Conservation (phyloP, 2,113 vertebrate species). For the Eubucco bourcierii region DNA sequence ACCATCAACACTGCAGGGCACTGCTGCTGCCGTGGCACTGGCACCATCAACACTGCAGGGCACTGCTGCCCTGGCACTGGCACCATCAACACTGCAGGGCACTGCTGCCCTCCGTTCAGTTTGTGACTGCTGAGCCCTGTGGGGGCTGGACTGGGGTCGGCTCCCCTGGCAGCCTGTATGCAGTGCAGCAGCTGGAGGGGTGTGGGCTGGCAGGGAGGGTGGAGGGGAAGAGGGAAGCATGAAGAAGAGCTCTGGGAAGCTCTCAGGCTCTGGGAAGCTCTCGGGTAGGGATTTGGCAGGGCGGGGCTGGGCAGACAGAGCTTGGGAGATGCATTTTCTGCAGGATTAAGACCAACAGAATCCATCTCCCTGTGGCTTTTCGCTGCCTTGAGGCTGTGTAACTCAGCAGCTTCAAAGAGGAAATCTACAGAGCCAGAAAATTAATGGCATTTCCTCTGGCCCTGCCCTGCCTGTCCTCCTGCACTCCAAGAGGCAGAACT, state of each 20-base stretch:
- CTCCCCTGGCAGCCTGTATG: no score
- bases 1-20: no score
- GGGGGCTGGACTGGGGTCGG: no score
- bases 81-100: no score
- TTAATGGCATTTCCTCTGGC: neutral
- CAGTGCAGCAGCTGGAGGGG: neutral
- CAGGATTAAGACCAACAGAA: conserved; percentile 27
- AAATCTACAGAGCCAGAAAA: neutral
- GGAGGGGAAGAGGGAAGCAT: neutral
- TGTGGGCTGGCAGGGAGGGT: neutral
- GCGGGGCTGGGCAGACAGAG: neutral
- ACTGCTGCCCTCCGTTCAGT: no score
- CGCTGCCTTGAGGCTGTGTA: neutral
- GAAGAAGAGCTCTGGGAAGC: neutral
- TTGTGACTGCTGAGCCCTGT: no score
- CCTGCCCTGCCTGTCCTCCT: neutral
- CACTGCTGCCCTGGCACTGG: no score
- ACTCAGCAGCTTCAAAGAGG: conserved; percentile 9
- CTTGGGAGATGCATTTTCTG: neutral
- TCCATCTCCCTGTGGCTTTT: neutral
- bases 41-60: no score
- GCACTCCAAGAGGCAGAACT: neutral
- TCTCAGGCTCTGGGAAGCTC: neutral
- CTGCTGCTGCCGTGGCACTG: no score
- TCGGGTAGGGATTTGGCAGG: conserved; percentile 38